Base-by-base conservation (phyloP, 92 coral and sea anemone species). In the Parazoanthus swiftii region DNA sequence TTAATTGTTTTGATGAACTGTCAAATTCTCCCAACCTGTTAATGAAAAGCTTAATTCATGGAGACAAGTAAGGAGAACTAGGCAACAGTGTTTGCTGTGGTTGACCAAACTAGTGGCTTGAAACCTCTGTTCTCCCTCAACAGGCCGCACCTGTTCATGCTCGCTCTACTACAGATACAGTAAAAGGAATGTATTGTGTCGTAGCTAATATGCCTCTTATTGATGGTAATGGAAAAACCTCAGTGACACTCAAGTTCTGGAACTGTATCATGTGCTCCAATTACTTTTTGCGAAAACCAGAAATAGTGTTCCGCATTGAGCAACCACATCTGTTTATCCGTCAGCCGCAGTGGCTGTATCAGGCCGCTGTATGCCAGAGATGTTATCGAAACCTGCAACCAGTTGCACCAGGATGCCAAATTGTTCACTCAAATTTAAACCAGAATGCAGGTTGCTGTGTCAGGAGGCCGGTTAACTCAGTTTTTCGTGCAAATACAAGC, bases 261-360 rank as follows among this genome's bases (percentile, higher is more conserved):
- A 97, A 97, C 91, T 97, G 99, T 89, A 95, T 97, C 86, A 90
- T 96, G 89, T 97, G 99, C 89, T 97, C 99, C 21, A 97, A 90
- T 88, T 96, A 96, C 85, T 97, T 97, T 89, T 94, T 95, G 23
- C 91, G 86, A 85, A 97, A 97, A 82, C 99, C 99, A 10, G 99
- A 97, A 81, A 95, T 97, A 71, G 94, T 97, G 29, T 96, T 95
- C 77, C 97, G 98, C 18, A 89, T 97, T 25, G 94, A 97, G 73
- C 93, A 95, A 82, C 99, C 99, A 29, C 98, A 95, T 85, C 90
- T 97, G 76, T 97, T 97, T 75, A 89, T 85, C 66, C 93, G 93
- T 77, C 99, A 97, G 88, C 99, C 99, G 0, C 94, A 92, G 36
- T 97, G 99, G 99, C 91, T 97, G 68, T 97, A 94, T 77, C 99